A percentile compares a stretch with the other conserved stretches of the same genome.
phyloP scores from a whole-genome alignment of 2,797 vertebrate genomes.

The Dendrocincla tyrannina region DNA sequence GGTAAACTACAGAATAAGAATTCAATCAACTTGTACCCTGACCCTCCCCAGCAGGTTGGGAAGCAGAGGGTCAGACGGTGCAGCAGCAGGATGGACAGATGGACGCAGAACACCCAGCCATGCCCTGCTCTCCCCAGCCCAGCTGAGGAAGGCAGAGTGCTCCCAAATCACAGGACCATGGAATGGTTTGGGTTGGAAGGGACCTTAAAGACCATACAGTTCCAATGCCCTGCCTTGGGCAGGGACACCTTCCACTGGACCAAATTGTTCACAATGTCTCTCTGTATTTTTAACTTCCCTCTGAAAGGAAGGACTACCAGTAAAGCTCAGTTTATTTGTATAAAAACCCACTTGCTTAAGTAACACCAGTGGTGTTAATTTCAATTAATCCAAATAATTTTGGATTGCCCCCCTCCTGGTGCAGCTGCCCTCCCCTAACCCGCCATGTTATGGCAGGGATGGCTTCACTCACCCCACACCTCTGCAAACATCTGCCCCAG shows the following conservation, averaged over 20 bases:
- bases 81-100: neutral
- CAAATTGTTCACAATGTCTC: neutral
- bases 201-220: accelerated
- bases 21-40: neutral
- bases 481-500: neutral
- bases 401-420: neutral
- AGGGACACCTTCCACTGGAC: neutral
- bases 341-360: neutral
- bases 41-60: neutral
- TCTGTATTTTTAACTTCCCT: neutral
- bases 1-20: neutral
- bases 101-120: neutral
- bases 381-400: neutral
- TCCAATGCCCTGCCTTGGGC: neutral
- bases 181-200: neutral
- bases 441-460: neutral
- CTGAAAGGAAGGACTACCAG: neutral
- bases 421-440: neutral
- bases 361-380: neutral
- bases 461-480: neutral
- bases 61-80: accelerated
- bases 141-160: constrained; percentile 3
- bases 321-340: neutral
- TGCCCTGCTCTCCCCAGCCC: neutral
- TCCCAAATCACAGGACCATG: neutral